Percentiles rank a stretch among this genome's conserved stretches.
phyloP scores from a whole-genome alignment of 2,888 invertebrate genomes.

The Heterodera filipjevi region DNA sequence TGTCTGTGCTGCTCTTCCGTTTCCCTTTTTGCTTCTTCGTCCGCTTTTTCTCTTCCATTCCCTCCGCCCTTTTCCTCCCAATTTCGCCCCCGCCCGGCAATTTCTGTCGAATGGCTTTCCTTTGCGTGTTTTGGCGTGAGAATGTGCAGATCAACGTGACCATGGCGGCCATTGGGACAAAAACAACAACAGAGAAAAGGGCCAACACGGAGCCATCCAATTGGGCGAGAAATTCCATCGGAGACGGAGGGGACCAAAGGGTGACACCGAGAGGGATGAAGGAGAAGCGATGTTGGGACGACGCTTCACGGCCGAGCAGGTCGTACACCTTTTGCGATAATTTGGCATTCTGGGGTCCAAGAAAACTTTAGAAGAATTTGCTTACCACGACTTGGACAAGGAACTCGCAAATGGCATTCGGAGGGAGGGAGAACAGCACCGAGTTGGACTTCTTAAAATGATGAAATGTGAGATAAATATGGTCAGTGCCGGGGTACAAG shows the following conservation, averaged over 20 bases:
- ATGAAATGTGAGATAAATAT: background rate
- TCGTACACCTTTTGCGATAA: constrained; percentile 29
- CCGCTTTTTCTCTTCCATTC: background rate
- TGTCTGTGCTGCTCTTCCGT: background rate
- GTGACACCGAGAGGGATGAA: constrained; percentile 11
- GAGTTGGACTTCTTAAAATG: constrained; percentile 47
- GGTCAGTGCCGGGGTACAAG: too few relatives aligned
- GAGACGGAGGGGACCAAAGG: constrained; percentile 2
- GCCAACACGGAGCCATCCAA: constrained; percentile 19
- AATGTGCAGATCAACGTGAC: constrained; percentile 22
- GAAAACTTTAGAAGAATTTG: too few relatives aligned
- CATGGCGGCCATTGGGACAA: constrained; percentile 22
- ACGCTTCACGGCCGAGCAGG: constrained; percentile 32
- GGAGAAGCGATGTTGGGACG: constrained; percentile 12
- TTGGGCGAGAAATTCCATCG: background rate
- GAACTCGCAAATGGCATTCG: constrained; percentile 52
- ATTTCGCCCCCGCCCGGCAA: background rate
- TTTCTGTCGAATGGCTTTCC: background rate
- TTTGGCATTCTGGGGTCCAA: too few relatives aligned
- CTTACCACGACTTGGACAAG: constrained; percentile 46
- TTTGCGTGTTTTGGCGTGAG: background rate
- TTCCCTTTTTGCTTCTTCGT: background rate
- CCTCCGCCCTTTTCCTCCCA: background rate
- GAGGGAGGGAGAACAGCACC: constrained; percentile 45
- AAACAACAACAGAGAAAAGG: constrained; percentile 14